These are phyloP conservation scores for Diglossa cyanea DNA, from an alignment of 2,797 vertebrate species.

Conservation along the genomic window DNA sequence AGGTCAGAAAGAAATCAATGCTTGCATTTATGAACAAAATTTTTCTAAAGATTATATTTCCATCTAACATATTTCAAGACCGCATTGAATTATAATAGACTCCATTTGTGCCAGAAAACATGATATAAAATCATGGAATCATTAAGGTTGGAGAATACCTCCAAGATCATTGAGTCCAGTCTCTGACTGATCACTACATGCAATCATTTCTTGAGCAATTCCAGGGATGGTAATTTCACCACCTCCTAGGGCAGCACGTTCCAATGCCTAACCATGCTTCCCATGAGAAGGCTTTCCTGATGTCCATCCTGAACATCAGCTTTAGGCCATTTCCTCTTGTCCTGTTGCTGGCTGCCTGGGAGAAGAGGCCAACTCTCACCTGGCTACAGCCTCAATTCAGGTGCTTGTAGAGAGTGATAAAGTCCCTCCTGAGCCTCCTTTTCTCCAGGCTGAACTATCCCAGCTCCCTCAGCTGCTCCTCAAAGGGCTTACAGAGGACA, in stretches of 20 bases:
- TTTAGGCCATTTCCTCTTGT: not conserved
- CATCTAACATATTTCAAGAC: not conserved
- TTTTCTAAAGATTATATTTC: not conserved
- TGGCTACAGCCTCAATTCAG: too few relatives aligned
- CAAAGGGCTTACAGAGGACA: not conserved
- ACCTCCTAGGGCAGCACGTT: fast-evolving
- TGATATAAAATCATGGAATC: not conserved
- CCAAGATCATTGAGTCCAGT: not conserved
- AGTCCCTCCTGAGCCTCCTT: fast-evolving
- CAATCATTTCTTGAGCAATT: not conserved
- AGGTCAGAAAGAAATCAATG: not conserved
- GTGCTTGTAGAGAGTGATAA: fast-evolving
- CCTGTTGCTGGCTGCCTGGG: fast-evolving
- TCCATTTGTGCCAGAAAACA: not conserved
- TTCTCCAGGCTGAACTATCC: fast-evolving
- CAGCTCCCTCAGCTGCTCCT: not conserved
- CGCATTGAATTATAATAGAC: not conserved
- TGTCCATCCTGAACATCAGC: not conserved
- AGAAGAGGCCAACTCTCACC: fast-evolving
- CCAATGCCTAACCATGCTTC: not conserved
- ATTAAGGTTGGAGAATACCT: not conserved
- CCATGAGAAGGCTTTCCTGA: not conserved
- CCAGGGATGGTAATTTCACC: not conserved
- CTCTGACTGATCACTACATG: not conserved
- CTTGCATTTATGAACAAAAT: not conserved